phyloP scores from a whole-genome alignment of 1,140 invertebrate species.

The Atopsyche davidsoni region DNA sequence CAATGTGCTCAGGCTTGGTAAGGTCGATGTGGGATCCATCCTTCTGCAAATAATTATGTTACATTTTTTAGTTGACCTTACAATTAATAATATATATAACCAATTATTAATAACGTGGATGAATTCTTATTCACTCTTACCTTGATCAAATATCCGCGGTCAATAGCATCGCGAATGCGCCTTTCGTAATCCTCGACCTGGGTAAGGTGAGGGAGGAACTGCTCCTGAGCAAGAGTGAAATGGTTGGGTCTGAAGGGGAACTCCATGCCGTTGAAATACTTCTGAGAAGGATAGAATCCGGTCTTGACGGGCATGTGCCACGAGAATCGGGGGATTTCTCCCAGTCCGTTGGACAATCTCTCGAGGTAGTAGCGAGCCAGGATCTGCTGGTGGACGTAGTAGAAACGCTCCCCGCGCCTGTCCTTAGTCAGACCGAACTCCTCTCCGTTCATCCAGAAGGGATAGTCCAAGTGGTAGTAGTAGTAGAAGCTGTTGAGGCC shows the following conservation, averaged over 20 bases:
- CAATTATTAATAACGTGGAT: background rate
- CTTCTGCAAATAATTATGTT: slow-evolving; percentile 30
- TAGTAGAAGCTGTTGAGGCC: slow-evolving; percentile 65
- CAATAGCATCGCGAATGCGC: slow-evolving; percentile 58
- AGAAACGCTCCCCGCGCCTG: slow-evolving; percentile 57
- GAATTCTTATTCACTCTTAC: slow-evolving; percentile 33
- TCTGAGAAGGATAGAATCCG: slow-evolving; percentile 60
- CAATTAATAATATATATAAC: slow-evolving; percentile 25
- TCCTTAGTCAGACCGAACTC: slow-evolving; percentile 45
- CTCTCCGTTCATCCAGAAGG: slow-evolving; percentile 53
- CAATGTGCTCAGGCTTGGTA: slow-evolving; percentile 47
- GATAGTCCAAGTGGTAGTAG: slow-evolving; percentile 57
- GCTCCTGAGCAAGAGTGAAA: slow-evolving; percentile 35
- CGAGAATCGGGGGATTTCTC: slow-evolving; percentile 53
- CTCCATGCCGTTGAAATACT: slow-evolving; percentile 58
- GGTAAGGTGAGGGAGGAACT: slow-evolving; percentile 37
- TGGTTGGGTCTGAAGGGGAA: slow-evolving; percentile 56
- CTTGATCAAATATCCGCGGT: slow-evolving; percentile 50
- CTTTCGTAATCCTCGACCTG: slow-evolving; percentile 52
- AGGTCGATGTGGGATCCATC: slow-evolving; percentile 49
- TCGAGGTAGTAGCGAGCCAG: slow-evolving; percentile 62
- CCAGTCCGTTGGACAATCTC: slow-evolving; percentile 56
- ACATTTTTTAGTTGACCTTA: slow-evolving; percentile 11
- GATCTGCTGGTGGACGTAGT: slow-evolving; percentile 55
- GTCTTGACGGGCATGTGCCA: slow-evolving; percentile 49